Evolutionary conservation across 1,140 invertebrate species (phyloP), one percentile per base, ranked within the genome.

Genomic region (Nasonia giraulti): DNA sequence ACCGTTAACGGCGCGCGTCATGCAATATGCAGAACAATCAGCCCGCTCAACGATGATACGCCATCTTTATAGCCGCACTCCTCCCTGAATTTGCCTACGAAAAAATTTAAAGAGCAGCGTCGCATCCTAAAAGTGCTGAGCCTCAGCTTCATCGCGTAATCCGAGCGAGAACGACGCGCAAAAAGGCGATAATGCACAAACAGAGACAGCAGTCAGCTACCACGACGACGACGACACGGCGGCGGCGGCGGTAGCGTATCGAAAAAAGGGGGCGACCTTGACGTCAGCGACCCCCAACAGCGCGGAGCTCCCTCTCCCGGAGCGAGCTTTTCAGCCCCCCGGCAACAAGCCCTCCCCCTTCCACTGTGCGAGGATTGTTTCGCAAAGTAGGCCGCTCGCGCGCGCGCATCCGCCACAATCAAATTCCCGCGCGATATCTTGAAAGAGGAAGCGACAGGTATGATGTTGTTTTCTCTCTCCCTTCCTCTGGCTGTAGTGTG

Each of bases 311-410:
- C 55, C 23, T 55, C 85, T 23, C 78, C 80, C 17, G 17, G 31
- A 2, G n/a, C 69, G 27, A 27, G 47, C 55, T 27, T 62, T 14
- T 44, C 81, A 66, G 23, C 82, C 77, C 2, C 76, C 44, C 76
- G 31, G 62, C 80, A 82, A 81, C 81, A 83, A 83, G 85, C 84
- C 80, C 44, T 75, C 82, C 78, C 78, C 68, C 84, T 44, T 40
- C 44, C 33, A 80, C 71, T 55, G 83, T 84, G 84, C 79, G 87
- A 66, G 33, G 75, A 86, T 82, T 86, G 82, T 87, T 85, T 87
- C 76, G 83, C 84, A n/a, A 87, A 87, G 86, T 87, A 87, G 87
- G 87, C 87, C 87, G 84, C 83, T 86, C 86, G 82, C 83, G 69
- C 75, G 33, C 76, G 23, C 77, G 66, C 74, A 40, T 62, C 76